Conservation (phyloP, 2,888 invertebrate genomes). For the Polyploca ridens region DNA sequence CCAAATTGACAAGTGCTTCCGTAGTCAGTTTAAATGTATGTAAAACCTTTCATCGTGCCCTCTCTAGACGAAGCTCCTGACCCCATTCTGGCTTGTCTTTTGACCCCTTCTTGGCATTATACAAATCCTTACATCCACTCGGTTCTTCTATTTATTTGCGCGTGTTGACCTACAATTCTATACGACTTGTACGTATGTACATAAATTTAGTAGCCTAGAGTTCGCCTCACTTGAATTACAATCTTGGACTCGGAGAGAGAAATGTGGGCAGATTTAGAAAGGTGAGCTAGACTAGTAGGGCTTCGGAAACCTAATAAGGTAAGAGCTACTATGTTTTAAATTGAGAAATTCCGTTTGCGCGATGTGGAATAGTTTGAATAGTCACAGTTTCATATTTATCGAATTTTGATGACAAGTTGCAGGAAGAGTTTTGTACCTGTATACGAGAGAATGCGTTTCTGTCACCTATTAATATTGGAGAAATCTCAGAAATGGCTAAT, state of each 20-base stretch:
- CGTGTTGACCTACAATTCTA: conserved; percentile 60
- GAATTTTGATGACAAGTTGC: no score
- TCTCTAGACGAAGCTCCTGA: conserved; percentile 49
- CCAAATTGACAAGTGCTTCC: conserved; percentile 18
- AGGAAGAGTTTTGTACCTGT: no score
- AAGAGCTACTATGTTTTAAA: not conserved
- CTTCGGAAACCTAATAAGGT: not conserved
- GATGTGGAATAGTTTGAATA: not conserved
- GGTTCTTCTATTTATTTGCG: conserved; percentile 54
- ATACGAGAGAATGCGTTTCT: no score
- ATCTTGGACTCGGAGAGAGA: conserved; percentile 10
- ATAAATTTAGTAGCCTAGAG: conserved; percentile 42
- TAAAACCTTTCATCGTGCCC: conserved; percentile 59
- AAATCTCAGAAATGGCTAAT: no score
- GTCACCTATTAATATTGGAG: no score
- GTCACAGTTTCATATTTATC: not conserved
- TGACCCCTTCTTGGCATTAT: conserved; percentile 58
- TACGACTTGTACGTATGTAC: conserved; percentile 48
- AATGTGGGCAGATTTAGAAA: conserved; percentile 7
- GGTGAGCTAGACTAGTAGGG: not conserved
- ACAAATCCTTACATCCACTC: conserved; percentile 59
- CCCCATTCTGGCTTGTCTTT: conserved; percentile 50
- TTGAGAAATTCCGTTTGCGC: not conserved
- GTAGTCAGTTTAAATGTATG: conserved; percentile 54
- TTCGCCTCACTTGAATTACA: conserved; percentile 30